Percentiles rank a stretch among this genome's conserved stretches.
Conservation (phyloP, 2,113 vertebrate species). For the Lagopus leucura region DNA sequence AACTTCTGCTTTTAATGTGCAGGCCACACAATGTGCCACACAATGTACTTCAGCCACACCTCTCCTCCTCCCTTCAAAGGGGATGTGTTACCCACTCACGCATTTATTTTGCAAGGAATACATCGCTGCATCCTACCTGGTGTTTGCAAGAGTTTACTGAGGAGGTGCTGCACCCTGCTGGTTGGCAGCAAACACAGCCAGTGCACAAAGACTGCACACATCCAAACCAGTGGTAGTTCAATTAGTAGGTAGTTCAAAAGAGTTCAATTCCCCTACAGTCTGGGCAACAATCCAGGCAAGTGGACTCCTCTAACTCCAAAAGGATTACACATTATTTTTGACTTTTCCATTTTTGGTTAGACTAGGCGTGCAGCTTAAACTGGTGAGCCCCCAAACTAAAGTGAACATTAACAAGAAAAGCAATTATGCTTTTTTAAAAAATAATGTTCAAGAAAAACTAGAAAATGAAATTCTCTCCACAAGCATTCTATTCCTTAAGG, state of each 20-base stretch:
- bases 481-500: neutral
- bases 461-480: neutral
- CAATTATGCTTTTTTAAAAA: neutral
- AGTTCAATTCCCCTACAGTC: neutral
- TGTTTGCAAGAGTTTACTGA: neutral
- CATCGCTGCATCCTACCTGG: accelerated
- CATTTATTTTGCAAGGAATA: neutral
- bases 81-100: accelerated
- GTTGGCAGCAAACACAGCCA: neutral
- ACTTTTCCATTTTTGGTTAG: neutral
- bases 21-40: too few species aligned
- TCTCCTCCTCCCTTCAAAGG: neutral
- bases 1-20: neutral
- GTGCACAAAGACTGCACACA: accelerated
- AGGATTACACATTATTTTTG: neutral
- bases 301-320: neutral
- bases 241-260: too few species aligned
- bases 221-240: neutral
- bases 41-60: neutral
- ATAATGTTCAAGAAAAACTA: neutral
- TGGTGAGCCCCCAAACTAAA: neutral
- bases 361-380: neutral
- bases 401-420: neutral
- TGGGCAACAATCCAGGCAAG: too few species aligned
- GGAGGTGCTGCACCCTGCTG: constrained; percentile 68